A percentile compares a stretch with the other conserved stretches of the same genome.
These are phyloP conservation scores for Diorhabda elongata DNA, from an alignment of 1,140 invertebrate species.

Conservation along the genomic window DNA sequence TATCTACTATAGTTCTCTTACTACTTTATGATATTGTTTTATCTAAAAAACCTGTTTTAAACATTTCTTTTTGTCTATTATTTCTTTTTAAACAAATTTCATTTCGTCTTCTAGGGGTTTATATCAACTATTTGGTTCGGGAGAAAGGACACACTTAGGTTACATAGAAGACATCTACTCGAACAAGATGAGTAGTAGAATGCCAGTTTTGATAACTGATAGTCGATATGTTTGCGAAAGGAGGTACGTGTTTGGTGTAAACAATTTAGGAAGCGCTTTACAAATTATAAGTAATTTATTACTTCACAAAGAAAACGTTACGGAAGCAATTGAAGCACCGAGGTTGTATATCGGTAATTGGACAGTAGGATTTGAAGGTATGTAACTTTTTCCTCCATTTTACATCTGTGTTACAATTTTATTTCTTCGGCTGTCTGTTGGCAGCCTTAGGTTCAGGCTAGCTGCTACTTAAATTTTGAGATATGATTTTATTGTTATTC, in stretches of 20 bases:
- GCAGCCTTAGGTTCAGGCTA: too few species aligned
- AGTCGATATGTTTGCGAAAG: slow-evolving; percentile 45
- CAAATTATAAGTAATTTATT: slow-evolving; percentile 44
- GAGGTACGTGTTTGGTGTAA: slow-evolving; percentile 46
- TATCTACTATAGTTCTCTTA: background rate
- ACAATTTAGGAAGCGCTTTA: slow-evolving; percentile 42
- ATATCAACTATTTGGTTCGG: slow-evolving; percentile 52
- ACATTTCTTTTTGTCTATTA: background rate
- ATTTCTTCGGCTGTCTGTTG: too few species aligned
- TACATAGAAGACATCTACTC: slow-evolving; percentile 46
- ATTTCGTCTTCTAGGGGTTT: slow-evolving; percentile 48
- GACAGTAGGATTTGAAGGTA: slow-evolving; percentile 43
- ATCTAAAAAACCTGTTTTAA: background rate
- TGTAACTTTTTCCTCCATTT: background rate
- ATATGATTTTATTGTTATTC: too few species aligned
- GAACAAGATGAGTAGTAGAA: slow-evolving; percentile 29
- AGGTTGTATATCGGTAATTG: slow-evolving; percentile 40
- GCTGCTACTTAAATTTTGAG: too few species aligned
- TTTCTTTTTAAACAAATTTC: too few species aligned
- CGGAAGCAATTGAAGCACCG: slow-evolving; percentile 42
- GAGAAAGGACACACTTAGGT: slow-evolving; percentile 48
- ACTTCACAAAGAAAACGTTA: slow-evolving; percentile 39
- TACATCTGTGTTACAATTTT: too few species aligned
- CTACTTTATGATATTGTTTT: background rate
- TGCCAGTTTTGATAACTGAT: slow-evolving; percentile 47